These are phyloP conservation scores for Encarsia formosa DNA, from an alignment of 2,888 invertebrate species.

Conservation along the genomic window DNA sequence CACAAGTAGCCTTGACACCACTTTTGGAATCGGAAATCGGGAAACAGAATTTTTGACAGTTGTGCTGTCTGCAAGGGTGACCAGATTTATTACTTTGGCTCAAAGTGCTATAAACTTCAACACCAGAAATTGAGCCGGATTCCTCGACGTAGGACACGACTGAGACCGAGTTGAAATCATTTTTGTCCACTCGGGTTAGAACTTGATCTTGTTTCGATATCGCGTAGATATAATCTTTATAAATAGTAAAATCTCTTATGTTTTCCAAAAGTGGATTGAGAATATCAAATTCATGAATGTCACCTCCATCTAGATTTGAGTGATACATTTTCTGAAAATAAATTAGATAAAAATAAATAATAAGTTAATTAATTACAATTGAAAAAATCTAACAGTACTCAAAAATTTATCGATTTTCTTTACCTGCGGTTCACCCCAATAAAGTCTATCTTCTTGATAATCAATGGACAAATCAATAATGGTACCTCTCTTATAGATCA, in stretches of 20 bases:
- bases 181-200: background rate
- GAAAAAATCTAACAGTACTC: background rate
- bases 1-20: background rate
- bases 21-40: background rate
- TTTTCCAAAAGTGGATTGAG: background rate
- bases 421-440: slow-evolving; percentile 12
- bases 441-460: slow-evolving; percentile 7
- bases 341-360: background rate
- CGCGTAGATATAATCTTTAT: background rate
- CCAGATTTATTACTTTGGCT: background rate
- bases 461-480: slow-evolving; percentile 2
- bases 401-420: background rate
- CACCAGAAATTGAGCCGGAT: background rate
- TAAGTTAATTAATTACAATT: background rate
- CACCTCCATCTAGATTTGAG: slow-evolving; percentile 8
- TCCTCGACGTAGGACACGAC: background rate
- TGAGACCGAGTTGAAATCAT: background rate
- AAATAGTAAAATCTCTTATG: too few relatives aligned
- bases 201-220: background rate
- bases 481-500: background rate
- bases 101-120: background rate
- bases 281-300: background rate
- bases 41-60: slow-evolving; percentile 19
- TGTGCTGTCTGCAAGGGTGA: slow-evolving; percentile 2
- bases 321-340: background rate